Evolutionary conservation across 2,888 invertebrate genomes (phyloP).

Genomic region (Syrphus vitripennis): DNA sequence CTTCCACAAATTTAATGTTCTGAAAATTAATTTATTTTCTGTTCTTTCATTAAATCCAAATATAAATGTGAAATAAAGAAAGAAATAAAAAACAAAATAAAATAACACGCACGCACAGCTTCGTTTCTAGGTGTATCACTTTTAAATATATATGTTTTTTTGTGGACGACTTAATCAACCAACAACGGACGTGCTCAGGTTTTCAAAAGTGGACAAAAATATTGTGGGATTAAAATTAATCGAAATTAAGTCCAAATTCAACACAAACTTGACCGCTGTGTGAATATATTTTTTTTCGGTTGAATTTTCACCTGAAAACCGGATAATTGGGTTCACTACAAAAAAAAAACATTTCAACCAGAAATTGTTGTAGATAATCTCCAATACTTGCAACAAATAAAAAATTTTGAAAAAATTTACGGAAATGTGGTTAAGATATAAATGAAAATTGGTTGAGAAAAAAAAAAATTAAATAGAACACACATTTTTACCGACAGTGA

Average conservation of each 20-base stretch:
- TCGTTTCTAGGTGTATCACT: conserved; percentile 2
- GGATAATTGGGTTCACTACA: background rate
- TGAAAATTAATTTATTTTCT: conserved; percentile 41
- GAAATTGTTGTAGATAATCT: background rate
- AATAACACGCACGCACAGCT: background rate
- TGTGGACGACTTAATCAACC: conserved; percentile 12
- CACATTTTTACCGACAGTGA: background rate
- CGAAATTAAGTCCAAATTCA: conserved; percentile 54
- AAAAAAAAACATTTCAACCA: background rate
- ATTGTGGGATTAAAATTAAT: conserved; percentile 35
- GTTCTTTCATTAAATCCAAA: conserved; percentile 8
- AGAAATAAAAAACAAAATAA: background rate
- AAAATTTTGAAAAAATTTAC: background rate
- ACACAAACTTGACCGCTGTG: conserved; percentile 30
- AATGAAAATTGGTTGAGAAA: background rate
- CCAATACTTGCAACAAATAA: background rate
- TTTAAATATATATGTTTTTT: conserved; percentile 13
- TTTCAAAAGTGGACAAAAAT: background rate
- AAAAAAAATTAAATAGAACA: background rate
- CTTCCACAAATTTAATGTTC: background rate
- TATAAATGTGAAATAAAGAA: background rate
- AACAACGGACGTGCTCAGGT: conserved; percentile 11
- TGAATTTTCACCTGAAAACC: conserved; percentile 29
- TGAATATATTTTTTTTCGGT: conserved; percentile 33
- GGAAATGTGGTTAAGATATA: background rate